Evolutionary conservation across 2,888 invertebrate species (phyloP).

Genomic region (Eupelmus urozonus): DNA sequence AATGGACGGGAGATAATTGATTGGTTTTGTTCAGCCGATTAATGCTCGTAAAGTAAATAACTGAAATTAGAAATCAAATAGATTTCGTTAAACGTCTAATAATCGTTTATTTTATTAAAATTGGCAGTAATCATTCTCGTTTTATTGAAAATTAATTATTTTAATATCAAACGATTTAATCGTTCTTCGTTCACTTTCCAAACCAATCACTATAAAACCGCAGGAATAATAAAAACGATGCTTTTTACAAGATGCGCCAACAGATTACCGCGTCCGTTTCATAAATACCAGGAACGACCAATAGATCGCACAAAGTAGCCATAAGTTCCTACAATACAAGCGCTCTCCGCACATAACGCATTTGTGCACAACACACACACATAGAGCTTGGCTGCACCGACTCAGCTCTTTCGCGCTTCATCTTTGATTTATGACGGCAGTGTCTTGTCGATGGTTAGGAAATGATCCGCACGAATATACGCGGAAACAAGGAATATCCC

Average conservation of each 20-base stretch:
- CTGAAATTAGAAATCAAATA: too few relatives aligned
- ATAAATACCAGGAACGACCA: slow-evolving; percentile 8
- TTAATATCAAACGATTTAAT: too few relatives aligned
- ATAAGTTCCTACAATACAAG: slow-evolving; percentile 13
- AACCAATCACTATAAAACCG: too few relatives aligned
- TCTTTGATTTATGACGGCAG: slow-evolving; percentile 36
- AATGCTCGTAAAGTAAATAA: too few relatives aligned
- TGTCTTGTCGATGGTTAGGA: slow-evolving; percentile 4
- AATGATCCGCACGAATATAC: slow-evolving; percentile 33
- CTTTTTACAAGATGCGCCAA: not conserved
- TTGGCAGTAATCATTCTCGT: too few relatives aligned
- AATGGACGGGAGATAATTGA: too few relatives aligned
- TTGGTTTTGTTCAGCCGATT: too few relatives aligned
- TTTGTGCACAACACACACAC: not conserved
- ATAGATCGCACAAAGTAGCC: slow-evolving; percentile 6
- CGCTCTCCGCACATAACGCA: not conserved
- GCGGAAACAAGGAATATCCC: slow-evolving; percentile 39
- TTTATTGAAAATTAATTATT: too few relatives aligned
- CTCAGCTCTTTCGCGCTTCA: not conserved
- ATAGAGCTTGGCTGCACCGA: not conserved
- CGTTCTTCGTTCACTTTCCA: too few relatives aligned
- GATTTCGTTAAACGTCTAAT: too few relatives aligned
- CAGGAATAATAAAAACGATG: not conserved
- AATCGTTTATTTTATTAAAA: too few relatives aligned
- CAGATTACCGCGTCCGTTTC: slow-evolving; percentile 5